Conservation (phyloP, 2,888 invertebrate species). For the Eupeodes latifasciatus region DNA sequence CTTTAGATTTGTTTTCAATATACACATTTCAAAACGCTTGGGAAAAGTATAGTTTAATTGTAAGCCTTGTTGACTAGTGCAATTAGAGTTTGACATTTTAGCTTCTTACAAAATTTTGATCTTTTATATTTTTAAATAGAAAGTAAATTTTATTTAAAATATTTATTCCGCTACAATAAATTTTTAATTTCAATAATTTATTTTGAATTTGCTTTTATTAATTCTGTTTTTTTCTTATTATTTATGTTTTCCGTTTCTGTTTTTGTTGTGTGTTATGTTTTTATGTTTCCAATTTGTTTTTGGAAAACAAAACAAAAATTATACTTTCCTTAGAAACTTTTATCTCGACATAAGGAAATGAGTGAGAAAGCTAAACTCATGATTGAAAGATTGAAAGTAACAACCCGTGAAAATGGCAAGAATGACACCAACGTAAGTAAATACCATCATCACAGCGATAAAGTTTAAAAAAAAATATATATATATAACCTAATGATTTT, state of each 20-base stretch:
- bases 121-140: constrained; percentile 1
- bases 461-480: constrained; percentile 29
- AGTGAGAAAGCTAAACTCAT: constrained; percentile 84
- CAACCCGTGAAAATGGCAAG: constrained; percentile 80
- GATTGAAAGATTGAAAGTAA: constrained; percentile 83
- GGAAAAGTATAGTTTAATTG: no score
- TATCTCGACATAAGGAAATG: constrained; percentile 84
- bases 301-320: constrained; percentile 74
- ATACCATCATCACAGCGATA: constrained; percentile 34
- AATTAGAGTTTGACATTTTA: no score
- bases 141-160: constrained; percentile 25
- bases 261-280: constrained; percentile 76
- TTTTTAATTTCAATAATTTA: constrained; percentile 45
- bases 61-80: no score
- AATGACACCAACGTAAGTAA: constrained; percentile 83
- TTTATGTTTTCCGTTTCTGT: constrained; percentile 76
- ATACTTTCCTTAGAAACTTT: constrained; percentile 82
- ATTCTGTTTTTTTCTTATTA: constrained; percentile 70
- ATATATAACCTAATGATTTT: constrained; percentile 33
- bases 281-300: constrained; percentile 75
- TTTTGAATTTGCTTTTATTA: constrained; percentile 71
- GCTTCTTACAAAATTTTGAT: no score
- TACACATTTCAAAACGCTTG: no score
- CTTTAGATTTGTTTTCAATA: no score
- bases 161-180: constrained; percentile 4